Evolutionary conservation across 2,797 vertebrate genomes (phyloP).

Genomic region (Alcedo atthis): DNA sequence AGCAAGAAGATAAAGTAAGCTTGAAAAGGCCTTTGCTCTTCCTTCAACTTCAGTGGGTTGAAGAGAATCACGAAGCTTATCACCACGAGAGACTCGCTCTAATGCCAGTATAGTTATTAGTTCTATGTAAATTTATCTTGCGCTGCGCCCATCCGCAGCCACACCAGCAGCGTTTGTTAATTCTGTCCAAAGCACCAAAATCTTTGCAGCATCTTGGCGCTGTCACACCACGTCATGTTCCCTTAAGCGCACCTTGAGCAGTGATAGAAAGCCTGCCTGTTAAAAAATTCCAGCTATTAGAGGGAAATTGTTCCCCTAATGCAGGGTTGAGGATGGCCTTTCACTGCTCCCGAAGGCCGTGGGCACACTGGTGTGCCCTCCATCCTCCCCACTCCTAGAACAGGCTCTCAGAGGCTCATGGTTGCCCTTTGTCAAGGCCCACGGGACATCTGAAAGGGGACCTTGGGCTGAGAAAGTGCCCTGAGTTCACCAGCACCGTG

Average conservation of each 20-base stretch:
- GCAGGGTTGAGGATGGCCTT: not conserved
- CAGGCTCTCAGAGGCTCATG: not conserved
- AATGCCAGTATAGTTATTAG: not conserved
- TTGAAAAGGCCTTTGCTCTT: constrained; percentile 67
- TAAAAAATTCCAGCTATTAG: not conserved
- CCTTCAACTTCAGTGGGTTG: constrained; percentile 58
- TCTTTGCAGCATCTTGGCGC: not conserved
- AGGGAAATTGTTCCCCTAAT: not conserved
- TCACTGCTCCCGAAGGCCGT: not conserved
- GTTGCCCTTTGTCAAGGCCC: fast-evolving
- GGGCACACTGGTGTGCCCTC: not conserved
- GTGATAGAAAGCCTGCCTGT: not conserved
- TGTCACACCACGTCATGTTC: not conserved
- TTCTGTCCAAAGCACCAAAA: not conserved
- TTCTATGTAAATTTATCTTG: constrained; percentile 17
- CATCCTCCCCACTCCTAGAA: fast-evolving
- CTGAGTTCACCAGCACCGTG: not conserved
- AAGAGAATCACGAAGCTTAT: constrained; percentile 61
- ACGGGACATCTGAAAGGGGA: not conserved
- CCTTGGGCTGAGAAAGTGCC: not conserved
- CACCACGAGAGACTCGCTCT: not conserved
- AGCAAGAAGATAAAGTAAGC: constrained; percentile 59
- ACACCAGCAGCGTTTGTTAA: not conserved
- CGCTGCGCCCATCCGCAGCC: not conserved
- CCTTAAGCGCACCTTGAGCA: not conserved